Evolutionary conservation across 1,140 invertebrate genomes (phyloP).

Genomic region (Doryteuthis pealeii): DNA sequence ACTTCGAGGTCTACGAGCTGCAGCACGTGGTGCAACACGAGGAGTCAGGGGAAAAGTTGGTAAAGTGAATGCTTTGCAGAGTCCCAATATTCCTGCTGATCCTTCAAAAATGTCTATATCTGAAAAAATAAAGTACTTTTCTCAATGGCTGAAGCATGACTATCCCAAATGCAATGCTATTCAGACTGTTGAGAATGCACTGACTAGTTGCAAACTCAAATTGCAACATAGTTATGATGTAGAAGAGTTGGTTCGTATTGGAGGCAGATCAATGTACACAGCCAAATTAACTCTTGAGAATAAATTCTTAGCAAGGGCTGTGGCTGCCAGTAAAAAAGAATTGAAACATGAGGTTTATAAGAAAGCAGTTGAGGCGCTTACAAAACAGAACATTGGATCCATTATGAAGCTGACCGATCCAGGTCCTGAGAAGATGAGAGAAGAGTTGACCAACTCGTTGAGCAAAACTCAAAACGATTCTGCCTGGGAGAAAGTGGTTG

Average conservation of each 20-base stretch:
- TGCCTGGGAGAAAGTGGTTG: conserved; percentile 6
- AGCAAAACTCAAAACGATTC: not conserved
- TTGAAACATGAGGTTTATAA: conserved; percentile 44
- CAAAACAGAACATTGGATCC: conserved; percentile 32
- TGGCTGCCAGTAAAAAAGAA: conserved; percentile 41
- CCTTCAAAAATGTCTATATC: not conserved
- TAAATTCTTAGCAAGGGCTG: conserved; percentile 37
- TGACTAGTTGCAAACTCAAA: conserved; percentile 41
- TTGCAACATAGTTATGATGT: conserved; percentile 33
- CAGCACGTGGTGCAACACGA: not conserved
- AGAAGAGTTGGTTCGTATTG: conserved; percentile 37
- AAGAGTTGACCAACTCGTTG: conserved; percentile 3
- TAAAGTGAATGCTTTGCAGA: not conserved
- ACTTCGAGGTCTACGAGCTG: not conserved
- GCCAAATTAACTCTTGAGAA: conserved; percentile 31
- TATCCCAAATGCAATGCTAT: conserved; percentile 29
- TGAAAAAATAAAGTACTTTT: conserved; percentile 6
- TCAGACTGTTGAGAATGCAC: conserved; percentile 43
- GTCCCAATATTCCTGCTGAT: not conserved
- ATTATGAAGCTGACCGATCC: conserved; percentile 40
- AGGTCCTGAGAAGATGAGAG: conserved; percentile 37
- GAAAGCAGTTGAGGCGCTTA: conserved; percentile 36
- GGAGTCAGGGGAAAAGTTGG: not conserved
- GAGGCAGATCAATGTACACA: conserved; percentile 39
- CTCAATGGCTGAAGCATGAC: conserved; percentile 1